Evolutionary conservation across 1,140 invertebrate genomes (phyloP).

Genomic region (Hydropsyche tenuis): DNA sequence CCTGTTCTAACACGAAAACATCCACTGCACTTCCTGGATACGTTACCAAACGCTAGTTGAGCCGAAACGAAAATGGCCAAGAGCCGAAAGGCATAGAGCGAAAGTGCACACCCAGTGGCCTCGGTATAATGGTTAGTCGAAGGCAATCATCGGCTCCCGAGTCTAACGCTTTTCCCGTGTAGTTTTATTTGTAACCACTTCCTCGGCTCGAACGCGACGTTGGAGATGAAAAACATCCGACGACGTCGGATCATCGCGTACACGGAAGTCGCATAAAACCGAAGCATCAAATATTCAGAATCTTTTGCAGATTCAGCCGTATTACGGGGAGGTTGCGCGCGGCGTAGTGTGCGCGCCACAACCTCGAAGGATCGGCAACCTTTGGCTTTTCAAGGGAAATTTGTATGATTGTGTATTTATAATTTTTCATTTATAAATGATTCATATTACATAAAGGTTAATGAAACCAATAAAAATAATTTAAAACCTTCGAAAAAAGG

Average conservation of each 20-base stretch:
- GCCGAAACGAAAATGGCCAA: no score
- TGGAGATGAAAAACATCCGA: slow-evolving; percentile 6
- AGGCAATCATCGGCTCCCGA: background rate
- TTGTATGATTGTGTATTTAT: no score
- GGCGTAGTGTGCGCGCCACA: background rate
- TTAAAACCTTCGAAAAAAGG: no score
- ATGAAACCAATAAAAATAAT: no score
- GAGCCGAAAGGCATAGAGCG: background rate
- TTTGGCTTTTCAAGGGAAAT: background rate
- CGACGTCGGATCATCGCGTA: slow-evolving; percentile 33
- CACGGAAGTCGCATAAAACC: slow-evolving; percentile 43
- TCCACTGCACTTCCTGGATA: no score
- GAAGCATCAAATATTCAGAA: slow-evolving; percentile 45
- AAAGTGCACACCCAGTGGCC: background rate
- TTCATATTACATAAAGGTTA: no score
- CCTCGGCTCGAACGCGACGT: background rate
- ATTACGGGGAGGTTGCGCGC: slow-evolving; percentile 7
- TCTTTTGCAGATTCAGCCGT: slow-evolving; percentile 42
- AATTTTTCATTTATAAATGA: no score
- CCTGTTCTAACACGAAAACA: no score
- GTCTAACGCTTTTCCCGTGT: slow-evolving; percentile 31
- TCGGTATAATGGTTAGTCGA: background rate
- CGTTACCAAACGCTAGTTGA: no score
- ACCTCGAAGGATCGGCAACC: background rate
- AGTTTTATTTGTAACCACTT: slow-evolving; percentile 34